Percentiles rank a stretch among this genome's conserved stretches.
Evolutionary conservation across 2,888 invertebrate species (phyloP).

Genomic region (Seira ritae): DNA sequence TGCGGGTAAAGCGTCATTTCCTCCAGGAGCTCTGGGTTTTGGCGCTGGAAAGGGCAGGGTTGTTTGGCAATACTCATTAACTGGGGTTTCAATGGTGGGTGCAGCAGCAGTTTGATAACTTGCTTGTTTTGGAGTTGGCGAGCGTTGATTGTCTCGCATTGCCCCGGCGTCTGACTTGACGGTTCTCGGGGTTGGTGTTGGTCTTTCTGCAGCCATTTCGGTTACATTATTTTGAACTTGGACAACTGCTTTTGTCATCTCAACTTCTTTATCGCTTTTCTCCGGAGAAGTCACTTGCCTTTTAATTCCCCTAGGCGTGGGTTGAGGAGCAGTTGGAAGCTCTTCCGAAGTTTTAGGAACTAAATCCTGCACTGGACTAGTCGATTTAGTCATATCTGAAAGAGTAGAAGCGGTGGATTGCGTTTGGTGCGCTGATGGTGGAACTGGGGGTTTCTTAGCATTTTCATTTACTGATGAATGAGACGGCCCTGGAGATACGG

Average conservation of each 20-base stretch:
- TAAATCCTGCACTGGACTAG: background rate
- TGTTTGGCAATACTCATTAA: conserved; percentile 64
- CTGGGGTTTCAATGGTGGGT: background rate
- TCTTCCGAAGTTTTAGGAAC: background rate
- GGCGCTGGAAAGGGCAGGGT: conserved; percentile 60
- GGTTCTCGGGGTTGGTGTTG: conserved; percentile 26
- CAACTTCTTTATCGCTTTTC: background rate
- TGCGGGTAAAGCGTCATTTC: background rate
- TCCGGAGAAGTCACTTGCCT: conserved; percentile 35
- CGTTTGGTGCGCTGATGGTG: background rate
- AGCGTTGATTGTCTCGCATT: background rate
- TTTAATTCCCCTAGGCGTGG: conserved; percentile 45
- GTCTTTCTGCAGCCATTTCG: background rate
- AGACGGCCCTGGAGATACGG: background rate
- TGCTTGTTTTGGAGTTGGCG: background rate
- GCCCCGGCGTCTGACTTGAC: conserved; percentile 4
- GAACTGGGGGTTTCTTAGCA: background rate
- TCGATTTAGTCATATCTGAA: too few species aligned
- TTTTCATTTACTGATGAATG: background rate
- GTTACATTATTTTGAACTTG: too few species aligned
- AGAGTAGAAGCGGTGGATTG: background rate
- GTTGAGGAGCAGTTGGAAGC: conserved; percentile 8
- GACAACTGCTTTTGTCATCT: background rate
- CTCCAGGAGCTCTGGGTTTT: background rate
- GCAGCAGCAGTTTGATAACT: background rate